A percentile compares a stretch with the other conserved stretches of the same genome.
Conservation (phyloP, 92 coral and sea anemone genomes). For the Siderastrea siderea region DNA sequence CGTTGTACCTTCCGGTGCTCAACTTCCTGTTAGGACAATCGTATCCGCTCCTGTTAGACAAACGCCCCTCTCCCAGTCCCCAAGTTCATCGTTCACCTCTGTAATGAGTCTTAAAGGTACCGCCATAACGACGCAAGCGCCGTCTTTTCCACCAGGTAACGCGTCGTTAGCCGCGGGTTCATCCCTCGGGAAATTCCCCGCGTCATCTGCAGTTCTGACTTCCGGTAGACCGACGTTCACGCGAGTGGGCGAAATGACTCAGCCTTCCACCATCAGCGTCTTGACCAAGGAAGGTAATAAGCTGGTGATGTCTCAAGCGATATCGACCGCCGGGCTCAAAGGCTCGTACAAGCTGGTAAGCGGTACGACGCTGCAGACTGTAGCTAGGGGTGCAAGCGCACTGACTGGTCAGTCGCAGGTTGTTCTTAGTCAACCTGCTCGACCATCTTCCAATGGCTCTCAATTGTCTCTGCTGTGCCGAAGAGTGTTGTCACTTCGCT, state of each 20-base stretch:
- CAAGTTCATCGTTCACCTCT: conserved; percentile 86
- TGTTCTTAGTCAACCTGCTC: conserved; percentile 39
- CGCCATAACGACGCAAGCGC: conserved; percentile 46
- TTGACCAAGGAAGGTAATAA: conserved; percentile 48
- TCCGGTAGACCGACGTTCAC: conserved; percentile 37
- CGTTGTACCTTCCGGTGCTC: conserved; percentile 41
- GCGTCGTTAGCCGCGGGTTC: conserved; percentile 20
- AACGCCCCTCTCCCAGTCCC: conserved; percentile 81
- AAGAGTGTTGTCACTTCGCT: conserved; percentile 26
- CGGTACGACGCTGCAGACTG: conserved; percentile 38
- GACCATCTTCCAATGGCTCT: conserved; percentile 28
- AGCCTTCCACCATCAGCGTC: conserved; percentile 44
- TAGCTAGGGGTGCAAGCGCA: conserved; percentile 2
- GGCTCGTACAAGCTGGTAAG: conserved; percentile 55
- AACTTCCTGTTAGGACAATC: conserved; percentile 31
- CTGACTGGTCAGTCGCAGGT: conserved; percentile 39
- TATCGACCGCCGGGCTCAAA: conserved; percentile 43
- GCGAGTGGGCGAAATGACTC: conserved; percentile 32
- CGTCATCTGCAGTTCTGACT: conserved; percentile 28
- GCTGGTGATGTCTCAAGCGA: conserved; percentile 44
- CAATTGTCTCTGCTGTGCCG: conserved; percentile 40
- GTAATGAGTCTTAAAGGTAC: conserved; percentile 78
- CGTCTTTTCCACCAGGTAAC: conserved; percentile 37
- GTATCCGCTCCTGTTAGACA: conserved; percentile 70
- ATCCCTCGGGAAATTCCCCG: conserved; percentile 29